Evolutionary conservation across 2,888 invertebrate species (phyloP), one percentile per base, ranked within the genome.

Genomic region (Hirtodrosophila duncani): DNA sequence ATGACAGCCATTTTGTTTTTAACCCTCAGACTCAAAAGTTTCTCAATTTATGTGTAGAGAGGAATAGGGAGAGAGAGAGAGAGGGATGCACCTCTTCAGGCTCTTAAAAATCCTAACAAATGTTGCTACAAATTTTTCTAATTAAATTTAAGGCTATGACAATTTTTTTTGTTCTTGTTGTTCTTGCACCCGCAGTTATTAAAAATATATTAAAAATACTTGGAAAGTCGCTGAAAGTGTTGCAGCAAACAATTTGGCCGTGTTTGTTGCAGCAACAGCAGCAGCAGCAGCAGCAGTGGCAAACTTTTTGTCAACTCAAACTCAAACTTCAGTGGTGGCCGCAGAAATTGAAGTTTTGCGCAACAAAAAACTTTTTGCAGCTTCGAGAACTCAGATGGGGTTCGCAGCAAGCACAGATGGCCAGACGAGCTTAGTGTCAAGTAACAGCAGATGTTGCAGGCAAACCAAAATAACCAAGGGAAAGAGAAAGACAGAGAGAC

Each of bases 261-360:
- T n/a, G n/a, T n/a, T n/a, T n/a, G n/a, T n/a, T n/a, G 21, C 23
- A 29, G n/a, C 7, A 16, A 6, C 36, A 8, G 20, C n/a, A 26
- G 34, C 7, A 27, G 18, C 10, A 33, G 17, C 5, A 29, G 23
- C 14, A 13, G 13, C 30, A 4, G 30, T 7, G n/a, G 33, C 38
- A 44, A 26, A 14, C 14, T 20, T 20, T 6, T 20, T 20, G 4
- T 20, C n/a, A n/a, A n/a, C n/a, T n/a, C n/a, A n/a, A n/a, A 43
- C 45, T 7, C 11, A 17, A 30, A 51, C 45, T 50, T 52, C 56
- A 33, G 42, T 58, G 43, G 43, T 59, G 48, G 65, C 67, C 71
- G 49, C 65, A 67, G n/a, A 60, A 57, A 65, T 65, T 63, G 46
- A 67, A 70, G 67, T 71, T 61, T 68, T 39, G 17, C 39, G n/a